These are phyloP conservation scores for Siphlonurus alternatus DNA, from an alignment of 2,888 invertebrate genomes.

Conservation along the genomic window DNA sequence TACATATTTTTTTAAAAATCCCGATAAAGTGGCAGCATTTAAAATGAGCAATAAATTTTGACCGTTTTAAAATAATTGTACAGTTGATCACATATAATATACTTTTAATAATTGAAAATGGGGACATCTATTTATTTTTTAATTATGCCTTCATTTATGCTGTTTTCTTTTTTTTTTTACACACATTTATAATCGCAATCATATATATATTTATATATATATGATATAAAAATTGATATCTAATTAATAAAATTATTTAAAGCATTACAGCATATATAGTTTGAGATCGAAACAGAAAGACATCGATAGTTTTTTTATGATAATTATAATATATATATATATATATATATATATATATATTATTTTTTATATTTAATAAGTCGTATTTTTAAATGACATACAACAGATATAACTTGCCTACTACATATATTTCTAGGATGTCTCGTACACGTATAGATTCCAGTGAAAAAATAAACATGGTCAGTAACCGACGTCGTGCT, in stretches of 20 bases:
- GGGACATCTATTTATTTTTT: background rate
- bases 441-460: background rate
- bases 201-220: background rate
- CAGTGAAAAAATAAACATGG: background rate
- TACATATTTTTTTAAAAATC: too few species aligned
- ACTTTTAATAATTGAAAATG: background rate
- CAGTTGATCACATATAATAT: background rate
- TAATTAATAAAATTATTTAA: background rate
- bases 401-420: background rate
- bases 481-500: background rate
- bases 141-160: background rate
- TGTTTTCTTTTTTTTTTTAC: too few species aligned
- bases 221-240: background rate
- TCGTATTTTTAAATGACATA: background rate
- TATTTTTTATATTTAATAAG: background rate
- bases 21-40: background rate
- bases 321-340: background rate
- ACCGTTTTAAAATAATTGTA: background rate
- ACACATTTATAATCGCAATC: background rate
- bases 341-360: constrained; percentile 8
- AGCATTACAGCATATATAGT: background rate
- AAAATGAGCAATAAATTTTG: background rate
- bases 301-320: background rate
- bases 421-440: background rate
- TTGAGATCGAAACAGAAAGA: background rate